Evolutionary conservation across 2,797 vertebrate genomes (phyloP).

Genomic region (Distichodus sexfasciatus): DNA sequence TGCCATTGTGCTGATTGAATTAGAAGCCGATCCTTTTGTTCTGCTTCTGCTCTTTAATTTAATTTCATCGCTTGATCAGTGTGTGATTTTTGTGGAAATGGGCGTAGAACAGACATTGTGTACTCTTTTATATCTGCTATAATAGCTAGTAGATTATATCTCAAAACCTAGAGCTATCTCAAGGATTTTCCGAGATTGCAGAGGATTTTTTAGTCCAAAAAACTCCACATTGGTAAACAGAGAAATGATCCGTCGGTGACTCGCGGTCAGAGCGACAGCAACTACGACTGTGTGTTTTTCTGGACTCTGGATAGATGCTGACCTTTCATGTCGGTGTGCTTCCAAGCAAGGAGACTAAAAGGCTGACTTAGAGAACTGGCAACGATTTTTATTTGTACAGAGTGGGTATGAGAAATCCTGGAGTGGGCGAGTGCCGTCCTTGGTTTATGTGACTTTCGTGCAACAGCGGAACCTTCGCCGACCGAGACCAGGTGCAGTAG

Average conservation of each 20-base stretch:
- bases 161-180: conserved; percentile 20
- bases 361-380: too few species aligned
- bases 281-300: conserved; percentile 17
- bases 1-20: conserved; percentile 25
- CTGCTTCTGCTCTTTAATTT: conserved; percentile 29
- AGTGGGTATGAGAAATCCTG: neutral
- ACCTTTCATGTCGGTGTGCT: conserved; percentile 15
- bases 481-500: too few species aligned
- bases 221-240: conserved; percentile 7
- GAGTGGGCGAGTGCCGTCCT: neutral
- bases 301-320: neutral
- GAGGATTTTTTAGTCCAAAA: conserved; percentile 22
- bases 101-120: conserved; percentile 8
- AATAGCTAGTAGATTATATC: conserved; percentile 26
- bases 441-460: too few species aligned
- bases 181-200: neutral
- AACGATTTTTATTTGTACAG: too few species aligned
- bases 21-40: conserved; percentile 32
- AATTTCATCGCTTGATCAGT: conserved; percentile 20
- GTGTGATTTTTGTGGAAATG: conserved; percentile 10
- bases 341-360: too few species aligned
- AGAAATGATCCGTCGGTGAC: conserved; percentile 29
- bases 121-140: neutral
- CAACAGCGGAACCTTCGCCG: too few species aligned
- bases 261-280: conserved; percentile 22